phyloP scores from a whole-genome alignment of 2,888 invertebrate genomes.

The Leptopilina myrica region DNA sequence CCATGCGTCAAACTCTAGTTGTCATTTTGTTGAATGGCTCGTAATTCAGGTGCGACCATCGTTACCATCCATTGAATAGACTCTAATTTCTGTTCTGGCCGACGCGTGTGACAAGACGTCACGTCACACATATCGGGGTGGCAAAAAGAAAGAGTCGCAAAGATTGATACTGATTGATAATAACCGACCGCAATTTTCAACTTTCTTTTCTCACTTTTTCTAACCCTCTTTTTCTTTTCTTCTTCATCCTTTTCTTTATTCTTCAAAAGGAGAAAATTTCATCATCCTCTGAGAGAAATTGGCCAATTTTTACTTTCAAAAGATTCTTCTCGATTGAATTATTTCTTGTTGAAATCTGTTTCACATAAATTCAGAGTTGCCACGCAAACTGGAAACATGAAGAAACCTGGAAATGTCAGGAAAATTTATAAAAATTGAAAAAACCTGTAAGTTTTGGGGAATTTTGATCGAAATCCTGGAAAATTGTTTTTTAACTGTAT shows the following conservation, averaged over 20 bases:
- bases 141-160: neutral
- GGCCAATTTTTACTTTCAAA: neutral
- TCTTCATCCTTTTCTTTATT: neutral
- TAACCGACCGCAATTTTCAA: neutral
- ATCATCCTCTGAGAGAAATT: neutral
- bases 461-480: too few relatives aligned
- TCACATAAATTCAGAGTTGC: neutral
- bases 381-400: too few relatives aligned
- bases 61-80: slow-evolving; percentile 69
- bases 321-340: neutral
- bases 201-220: slow-evolving; percentile 14
- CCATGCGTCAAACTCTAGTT: slow-evolving; percentile 52
- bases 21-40: slow-evolving; percentile 69
- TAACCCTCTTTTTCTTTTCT: too few relatives aligned
- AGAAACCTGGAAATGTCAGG: too few relatives aligned
- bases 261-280: neutral
- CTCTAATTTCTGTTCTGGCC: slow-evolving; percentile 65
- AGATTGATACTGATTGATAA: slow-evolving; percentile 36
- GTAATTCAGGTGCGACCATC: slow-evolving; percentile 69
- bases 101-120: slow-evolving; percentile 56
- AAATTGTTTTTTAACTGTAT: too few relatives aligned
- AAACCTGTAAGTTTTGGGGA: too few relatives aligned
- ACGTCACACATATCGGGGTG: slow-evolving; percentile 14
- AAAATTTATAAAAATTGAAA: too few relatives aligned
- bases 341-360: neutral